Evolutionary conservation across 2,797 vertebrate species (phyloP).

Genomic region (Luscinia megarhynchos): DNA sequence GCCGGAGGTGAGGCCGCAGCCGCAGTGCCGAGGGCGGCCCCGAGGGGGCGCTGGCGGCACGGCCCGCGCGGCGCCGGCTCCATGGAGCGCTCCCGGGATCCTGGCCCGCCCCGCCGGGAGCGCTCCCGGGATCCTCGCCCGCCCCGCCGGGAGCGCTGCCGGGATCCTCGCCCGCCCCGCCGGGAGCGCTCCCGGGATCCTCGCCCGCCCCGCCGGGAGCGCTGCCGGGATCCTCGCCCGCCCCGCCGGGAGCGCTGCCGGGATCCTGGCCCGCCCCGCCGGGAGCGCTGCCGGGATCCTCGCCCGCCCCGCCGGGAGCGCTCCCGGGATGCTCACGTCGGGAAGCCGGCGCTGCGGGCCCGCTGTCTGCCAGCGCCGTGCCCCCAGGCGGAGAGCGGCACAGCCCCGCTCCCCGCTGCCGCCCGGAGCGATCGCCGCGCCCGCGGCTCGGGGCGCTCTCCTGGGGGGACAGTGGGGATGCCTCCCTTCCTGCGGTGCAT

Average conservation of each 20-base stretch:
- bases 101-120: too few species aligned
- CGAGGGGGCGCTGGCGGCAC: conserved; percentile 60
- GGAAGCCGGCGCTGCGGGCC: background rate
- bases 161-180: too few species aligned
- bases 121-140: background rate
- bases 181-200: too few species aligned
- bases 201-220: too few species aligned
- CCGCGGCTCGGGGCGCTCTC: too few species aligned
- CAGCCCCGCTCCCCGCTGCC: background rate
- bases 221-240: too few species aligned
- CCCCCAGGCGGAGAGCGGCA: background rate
- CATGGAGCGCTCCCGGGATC: too few species aligned
- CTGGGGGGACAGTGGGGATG: fast-evolving
- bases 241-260: too few species aligned
- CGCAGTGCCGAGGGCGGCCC: background rate
- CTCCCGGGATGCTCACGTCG: background rate
- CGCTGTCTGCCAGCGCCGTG: background rate
- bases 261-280: too few species aligned
- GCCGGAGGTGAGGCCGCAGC: background rate
- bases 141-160: too few species aligned
- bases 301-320: too few species aligned
- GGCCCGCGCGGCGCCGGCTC: background rate
- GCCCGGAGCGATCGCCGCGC: background rate
- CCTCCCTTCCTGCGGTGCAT: background rate
- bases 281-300: background rate